Conservation (phyloP, 1,140 invertebrate species). For the Aphaenogaster ashmeadi region DNA sequence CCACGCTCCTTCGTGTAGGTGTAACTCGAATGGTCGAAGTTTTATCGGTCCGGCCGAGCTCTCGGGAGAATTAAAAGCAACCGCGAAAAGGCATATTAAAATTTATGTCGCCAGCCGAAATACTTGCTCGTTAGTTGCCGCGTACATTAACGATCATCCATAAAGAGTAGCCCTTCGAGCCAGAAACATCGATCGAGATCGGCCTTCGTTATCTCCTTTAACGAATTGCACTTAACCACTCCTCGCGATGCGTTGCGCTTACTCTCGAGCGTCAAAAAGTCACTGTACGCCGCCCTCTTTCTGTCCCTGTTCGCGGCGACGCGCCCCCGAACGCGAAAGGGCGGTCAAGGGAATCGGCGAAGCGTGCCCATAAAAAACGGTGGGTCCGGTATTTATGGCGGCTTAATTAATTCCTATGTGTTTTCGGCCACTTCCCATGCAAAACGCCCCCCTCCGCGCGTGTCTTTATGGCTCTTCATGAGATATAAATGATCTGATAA, state of each 20-base stretch:
- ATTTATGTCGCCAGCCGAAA: constrained; percentile 15
- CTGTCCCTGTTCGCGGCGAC: constrained; percentile 27
- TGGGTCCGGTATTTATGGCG: constrained; percentile 75
- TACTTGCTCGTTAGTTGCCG: background rate
- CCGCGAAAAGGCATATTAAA: constrained; percentile 3
- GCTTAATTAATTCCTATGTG: constrained; percentile 83
- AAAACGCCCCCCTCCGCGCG: constrained; percentile 72
- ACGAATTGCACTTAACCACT: constrained; percentile 21
- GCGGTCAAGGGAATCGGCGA: constrained; percentile 36
- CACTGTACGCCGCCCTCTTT: background rate
- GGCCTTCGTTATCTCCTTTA: constrained; percentile 26
- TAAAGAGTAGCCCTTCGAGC: background rate
- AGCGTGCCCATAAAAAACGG: constrained; percentile 74
- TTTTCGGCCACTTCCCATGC: constrained; percentile 81
- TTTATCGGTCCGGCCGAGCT: background rate
- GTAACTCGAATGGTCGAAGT: background rate
- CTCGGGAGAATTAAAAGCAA: constrained; percentile 11
- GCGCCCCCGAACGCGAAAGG: constrained; percentile 24
- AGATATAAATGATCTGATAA: constrained; percentile 85
- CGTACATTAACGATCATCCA: constrained; percentile 31
- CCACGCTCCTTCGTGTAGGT: background rate
- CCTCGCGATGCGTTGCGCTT: background rate
- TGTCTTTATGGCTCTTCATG: constrained; percentile 79
- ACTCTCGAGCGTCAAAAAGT: constrained; percentile 47
- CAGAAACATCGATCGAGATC: constrained; percentile 7